Evolutionary conservation across 2,888 invertebrate genomes (phyloP).

Genomic region (Suillia variegata): DNA sequence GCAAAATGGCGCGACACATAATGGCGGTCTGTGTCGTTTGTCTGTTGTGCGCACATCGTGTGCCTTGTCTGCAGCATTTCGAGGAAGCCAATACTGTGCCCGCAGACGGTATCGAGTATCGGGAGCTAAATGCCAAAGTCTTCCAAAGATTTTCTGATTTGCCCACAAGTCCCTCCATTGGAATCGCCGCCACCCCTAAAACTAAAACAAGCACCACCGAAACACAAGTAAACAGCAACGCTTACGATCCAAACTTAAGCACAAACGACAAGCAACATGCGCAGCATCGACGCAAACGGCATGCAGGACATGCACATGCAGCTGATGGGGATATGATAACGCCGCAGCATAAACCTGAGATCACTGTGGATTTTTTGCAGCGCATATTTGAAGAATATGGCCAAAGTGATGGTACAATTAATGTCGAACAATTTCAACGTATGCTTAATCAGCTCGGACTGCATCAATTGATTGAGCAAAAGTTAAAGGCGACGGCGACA

Average conservation of each 20-base stretch:
- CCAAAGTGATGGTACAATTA: constrained; percentile 63
- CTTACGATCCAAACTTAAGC: constrained; percentile 39
- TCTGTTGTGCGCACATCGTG: constrained; percentile 77
- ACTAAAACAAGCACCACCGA: too few relatives aligned
- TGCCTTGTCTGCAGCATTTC: constrained; percentile 76
- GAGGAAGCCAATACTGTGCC: too few relatives aligned
- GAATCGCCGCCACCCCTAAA: constrained; percentile 26
- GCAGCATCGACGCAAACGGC: constrained; percentile 47
- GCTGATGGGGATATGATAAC: too few relatives aligned
- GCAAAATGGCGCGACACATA: constrained; percentile 67
- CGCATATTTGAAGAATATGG: constrained; percentile 73
- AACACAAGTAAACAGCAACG: background rate
- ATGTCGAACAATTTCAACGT: constrained; percentile 70
- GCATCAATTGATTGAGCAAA: constrained; percentile 60
- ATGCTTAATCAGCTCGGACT: constrained; percentile 69
- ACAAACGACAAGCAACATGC: constrained; percentile 35
- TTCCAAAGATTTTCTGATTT: constrained; percentile 36
- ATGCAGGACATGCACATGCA: constrained; percentile 44
- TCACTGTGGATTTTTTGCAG: constrained; percentile 67
- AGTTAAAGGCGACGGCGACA: too few relatives aligned
- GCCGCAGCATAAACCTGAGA: constrained; percentile 55
- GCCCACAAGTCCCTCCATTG: constrained; percentile 41
- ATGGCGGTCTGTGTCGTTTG: constrained; percentile 85
- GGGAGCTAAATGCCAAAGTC: constrained; percentile 44
- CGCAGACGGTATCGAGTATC: constrained; percentile 41